A percentile compares a stretch with the other conserved stretches of the same genome.
phyloP scores from a whole-genome alignment of 2,113 vertebrate genomes.

The Dicentrarchus labrax region DNA sequence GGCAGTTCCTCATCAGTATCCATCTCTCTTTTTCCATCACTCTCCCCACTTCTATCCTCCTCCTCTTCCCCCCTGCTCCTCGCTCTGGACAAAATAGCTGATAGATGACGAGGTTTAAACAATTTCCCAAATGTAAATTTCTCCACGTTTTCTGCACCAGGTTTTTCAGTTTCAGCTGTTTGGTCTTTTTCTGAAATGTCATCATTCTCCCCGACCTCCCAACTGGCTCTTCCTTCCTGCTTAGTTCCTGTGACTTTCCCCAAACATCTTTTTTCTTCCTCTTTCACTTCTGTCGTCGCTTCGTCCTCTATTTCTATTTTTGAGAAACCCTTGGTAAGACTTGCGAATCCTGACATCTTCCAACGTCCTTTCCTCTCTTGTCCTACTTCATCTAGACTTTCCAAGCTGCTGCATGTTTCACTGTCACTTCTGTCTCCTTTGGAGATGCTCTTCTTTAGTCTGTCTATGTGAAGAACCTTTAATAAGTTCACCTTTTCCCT shows the following conservation, averaged over 20 bases:
- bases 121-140: neutral
- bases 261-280: neutral
- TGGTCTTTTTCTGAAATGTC: neutral
- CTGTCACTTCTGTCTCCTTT: constrained; percentile 35
- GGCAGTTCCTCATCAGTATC: constrained; percentile 5
- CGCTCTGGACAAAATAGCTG: constrained; percentile 16
- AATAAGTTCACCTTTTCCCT: constrained; percentile 53
- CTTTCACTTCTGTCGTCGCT: constrained; percentile 36
- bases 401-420: constrained; percentile 59
- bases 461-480: constrained; percentile 56
- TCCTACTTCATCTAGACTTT: constrained; percentile 62
- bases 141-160: neutral
- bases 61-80: constrained; percentile 13
- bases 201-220: neutral
- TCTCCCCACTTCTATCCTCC: constrained; percentile 26
- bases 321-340: constrained; percentile 26
- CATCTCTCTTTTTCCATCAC: constrained; percentile 7
- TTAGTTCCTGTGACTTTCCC: neutral
- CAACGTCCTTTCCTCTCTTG: neutral
- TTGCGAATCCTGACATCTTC: neutral
- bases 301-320: constrained; percentile 8
- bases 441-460: constrained; percentile 55
- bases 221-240: neutral
- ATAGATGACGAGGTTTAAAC: constrained; percentile 14
- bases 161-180: neutral